phyloP scores from a whole-genome alignment of 2,113 vertebrate genomes.

The Toxotes chatareus region DNA sequence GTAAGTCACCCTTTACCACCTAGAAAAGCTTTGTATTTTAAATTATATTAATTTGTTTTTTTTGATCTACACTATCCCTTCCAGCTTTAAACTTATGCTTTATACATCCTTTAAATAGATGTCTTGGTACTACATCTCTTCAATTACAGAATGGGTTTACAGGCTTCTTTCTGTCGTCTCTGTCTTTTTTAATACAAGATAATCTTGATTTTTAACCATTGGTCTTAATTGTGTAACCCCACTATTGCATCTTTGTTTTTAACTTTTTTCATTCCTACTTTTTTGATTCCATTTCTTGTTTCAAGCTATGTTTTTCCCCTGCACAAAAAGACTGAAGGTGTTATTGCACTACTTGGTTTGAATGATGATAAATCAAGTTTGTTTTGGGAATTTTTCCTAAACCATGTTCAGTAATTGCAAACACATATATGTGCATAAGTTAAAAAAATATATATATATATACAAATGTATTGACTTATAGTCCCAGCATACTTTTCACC shows the following conservation, averaged over 20 bases:
- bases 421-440: background rate
- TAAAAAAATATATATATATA: background rate
- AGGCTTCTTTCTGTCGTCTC: conserved; percentile 10
- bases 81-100: background rate
- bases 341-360: conserved; percentile 30
- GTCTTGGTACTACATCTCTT: conserved; percentile 1
- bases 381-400: conserved; percentile 22
- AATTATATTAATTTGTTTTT: background rate
- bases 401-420: conserved; percentile 32
- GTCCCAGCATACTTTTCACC: conserved; percentile 16
- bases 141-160: conserved; percentile 1
- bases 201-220: conserved; percentile 23
- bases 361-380: conserved; percentile 19
- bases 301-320: background rate
- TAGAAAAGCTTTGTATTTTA: conserved; percentile 18
- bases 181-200: conserved; percentile 11
- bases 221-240: conserved; percentile 6
- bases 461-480: conserved; percentile 24
- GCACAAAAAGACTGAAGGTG: conserved; percentile 19
- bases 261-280: conserved; percentile 24
- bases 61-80: background rate
- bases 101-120: background rate
- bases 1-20: background rate
- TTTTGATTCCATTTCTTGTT: background rate
- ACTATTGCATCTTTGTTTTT: background rate